These are phyloP conservation scores for Anoplolepis gracilipes DNA, from an alignment of 1,140 invertebrate genomes.

Conservation along the genomic window DNA sequence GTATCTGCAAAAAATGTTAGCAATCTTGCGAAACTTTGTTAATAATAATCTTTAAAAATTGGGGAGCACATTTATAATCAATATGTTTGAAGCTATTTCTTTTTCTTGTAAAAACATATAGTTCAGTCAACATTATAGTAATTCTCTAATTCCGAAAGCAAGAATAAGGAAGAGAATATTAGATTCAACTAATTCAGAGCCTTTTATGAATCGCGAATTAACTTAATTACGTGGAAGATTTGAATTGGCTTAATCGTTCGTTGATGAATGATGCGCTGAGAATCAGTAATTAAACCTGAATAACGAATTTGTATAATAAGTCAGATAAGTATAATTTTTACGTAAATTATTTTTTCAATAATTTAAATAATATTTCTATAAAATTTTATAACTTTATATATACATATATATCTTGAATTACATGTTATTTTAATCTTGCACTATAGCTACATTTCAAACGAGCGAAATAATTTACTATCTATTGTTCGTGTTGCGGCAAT, in stretches of 20 bases:
- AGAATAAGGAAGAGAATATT: background rate
- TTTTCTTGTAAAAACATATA: background rate
- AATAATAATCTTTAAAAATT: background rate
- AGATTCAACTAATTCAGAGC: background rate
- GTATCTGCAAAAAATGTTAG: background rate
- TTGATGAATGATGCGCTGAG: constrained; percentile 1
- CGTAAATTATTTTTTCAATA: constrained; percentile 3
- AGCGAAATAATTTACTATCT: background rate
- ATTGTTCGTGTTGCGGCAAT: constrained; percentile 10
- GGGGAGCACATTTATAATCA: background rate
- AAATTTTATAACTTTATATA: constrained; percentile 5
- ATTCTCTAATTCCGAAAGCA: background rate
- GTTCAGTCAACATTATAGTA: background rate
- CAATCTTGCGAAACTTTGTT: background rate
- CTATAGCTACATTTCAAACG: background rate
- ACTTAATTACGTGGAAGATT: constrained; percentile 50
- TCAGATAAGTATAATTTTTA: background rate
- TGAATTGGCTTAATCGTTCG: background rate
- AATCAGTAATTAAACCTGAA: constrained; percentile 9
- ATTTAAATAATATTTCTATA: constrained; percentile 34
- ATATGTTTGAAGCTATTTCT: background rate
- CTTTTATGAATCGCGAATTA: constrained; percentile 21
- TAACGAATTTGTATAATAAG: background rate
- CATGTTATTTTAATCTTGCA: background rate
- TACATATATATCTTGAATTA: background rate